A percentile compares a stretch with the other conserved stretches of the same genome.
phyloP scores from a whole-genome alignment of 2,888 invertebrate genomes.

The Stegana nigrithorax region DNA sequence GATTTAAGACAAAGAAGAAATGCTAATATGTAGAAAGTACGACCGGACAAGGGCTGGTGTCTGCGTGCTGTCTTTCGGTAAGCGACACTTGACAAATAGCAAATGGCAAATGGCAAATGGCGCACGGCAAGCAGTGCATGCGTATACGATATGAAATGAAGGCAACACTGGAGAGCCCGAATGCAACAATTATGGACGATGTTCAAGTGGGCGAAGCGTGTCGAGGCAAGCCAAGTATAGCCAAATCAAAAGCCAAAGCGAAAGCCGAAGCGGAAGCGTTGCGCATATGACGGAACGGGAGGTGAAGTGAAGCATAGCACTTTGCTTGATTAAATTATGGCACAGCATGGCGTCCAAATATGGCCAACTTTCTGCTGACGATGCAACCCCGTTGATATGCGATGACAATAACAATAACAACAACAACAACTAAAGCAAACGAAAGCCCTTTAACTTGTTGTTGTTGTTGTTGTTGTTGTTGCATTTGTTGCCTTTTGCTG shows the following conservation, averaged over 20 bases:
- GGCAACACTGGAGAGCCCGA: no score
- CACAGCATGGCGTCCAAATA: constrained; percentile 60
- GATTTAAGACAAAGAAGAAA: no score
- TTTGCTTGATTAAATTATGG: constrained; percentile 53
- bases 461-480: background rate
- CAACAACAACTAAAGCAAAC: background rate
- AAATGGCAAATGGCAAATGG: no score
- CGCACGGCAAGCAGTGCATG: background rate
- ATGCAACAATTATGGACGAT: background rate
- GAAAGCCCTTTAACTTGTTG: background rate
- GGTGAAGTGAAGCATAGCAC: constrained; percentile 1
- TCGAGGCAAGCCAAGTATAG: no score
- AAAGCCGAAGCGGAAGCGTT: background rate
- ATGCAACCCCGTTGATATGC: background rate
- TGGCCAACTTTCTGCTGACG: constrained; percentile 49
- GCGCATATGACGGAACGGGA: background rate
- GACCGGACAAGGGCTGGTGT: no score
- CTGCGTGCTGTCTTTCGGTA: no score
- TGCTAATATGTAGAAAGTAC: no score
- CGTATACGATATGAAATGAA: no score
- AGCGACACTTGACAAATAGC: no score
- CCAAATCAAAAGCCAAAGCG: no score
- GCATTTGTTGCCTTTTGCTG: background rate
- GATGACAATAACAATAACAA: background rate
- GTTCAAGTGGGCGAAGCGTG: constrained; percentile 9